Evolutionary conservation across 1,140 invertebrate species (phyloP).

Genomic region (Contarinia nasturtii): DNA sequence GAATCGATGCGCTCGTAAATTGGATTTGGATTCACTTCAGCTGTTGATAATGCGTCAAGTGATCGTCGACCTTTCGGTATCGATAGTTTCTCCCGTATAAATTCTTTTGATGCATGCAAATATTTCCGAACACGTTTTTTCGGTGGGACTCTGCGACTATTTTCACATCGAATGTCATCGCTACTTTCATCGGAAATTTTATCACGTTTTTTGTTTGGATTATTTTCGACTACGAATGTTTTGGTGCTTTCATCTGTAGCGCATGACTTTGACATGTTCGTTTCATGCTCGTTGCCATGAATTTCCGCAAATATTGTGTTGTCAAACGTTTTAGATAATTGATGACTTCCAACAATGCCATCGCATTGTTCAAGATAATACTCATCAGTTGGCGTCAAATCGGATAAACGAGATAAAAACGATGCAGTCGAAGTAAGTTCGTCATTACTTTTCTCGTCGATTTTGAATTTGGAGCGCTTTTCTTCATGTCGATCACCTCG

Average conservation of each 20-base stretch:
- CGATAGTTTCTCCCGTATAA: slow-evolving; percentile 21
- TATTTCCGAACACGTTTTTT: slow-evolving; percentile 27
- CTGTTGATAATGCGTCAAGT: slow-evolving; percentile 17
- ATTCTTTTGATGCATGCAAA: slow-evolving; percentile 55
- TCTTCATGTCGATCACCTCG: slow-evolving; percentile 32
- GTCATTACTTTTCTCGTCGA: slow-evolving; percentile 14
- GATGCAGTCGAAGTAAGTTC: slow-evolving; percentile 32
- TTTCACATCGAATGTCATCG: not conserved
- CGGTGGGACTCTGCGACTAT: slow-evolving; percentile 18
- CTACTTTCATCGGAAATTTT: not conserved
- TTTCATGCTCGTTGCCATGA: too few relatives aligned
- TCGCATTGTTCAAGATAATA: slow-evolving; percentile 41
- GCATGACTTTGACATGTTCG: too few relatives aligned
- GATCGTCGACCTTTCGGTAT: too few relatives aligned
- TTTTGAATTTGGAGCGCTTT: slow-evolving; percentile 8
- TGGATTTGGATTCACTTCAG: not conserved
- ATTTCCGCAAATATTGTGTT: too few relatives aligned
- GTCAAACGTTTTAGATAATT: slow-evolving; percentile 28
- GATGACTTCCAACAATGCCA: slow-evolving; percentile 33
- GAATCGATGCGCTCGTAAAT: not conserved
- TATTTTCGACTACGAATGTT: too few relatives aligned
- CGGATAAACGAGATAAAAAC: slow-evolving; percentile 56
- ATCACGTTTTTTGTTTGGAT: too few relatives aligned
- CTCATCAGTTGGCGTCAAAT: slow-evolving; percentile 64
- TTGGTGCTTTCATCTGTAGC: too few relatives aligned